Evolutionary conservation across 2,113 vertebrate species (phyloP).

Genomic region (Balaeniceps rex): DNA sequence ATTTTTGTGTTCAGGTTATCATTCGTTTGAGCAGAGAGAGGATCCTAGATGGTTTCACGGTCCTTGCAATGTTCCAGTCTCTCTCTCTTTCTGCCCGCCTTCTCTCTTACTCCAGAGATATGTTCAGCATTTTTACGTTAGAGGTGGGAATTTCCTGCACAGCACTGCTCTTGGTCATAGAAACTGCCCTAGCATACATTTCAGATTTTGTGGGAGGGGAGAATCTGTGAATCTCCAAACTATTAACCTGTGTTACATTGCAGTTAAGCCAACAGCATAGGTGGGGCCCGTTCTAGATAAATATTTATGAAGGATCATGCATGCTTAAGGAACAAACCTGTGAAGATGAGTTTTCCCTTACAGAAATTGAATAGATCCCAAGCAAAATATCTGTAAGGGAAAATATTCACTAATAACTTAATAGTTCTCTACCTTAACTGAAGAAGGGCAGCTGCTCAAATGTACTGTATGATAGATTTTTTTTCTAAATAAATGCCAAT

Average conservation of each 20-base stretch:
- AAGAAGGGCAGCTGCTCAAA: neutral
- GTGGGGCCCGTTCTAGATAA: neutral
- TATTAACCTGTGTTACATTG: neutral
- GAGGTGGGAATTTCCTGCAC: neutral
- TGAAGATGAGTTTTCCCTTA: neutral
- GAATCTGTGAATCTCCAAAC: neutral
- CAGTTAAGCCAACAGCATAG: neutral
- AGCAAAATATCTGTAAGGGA: neutral
- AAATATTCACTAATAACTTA: neutral
- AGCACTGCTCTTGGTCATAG: neutral
- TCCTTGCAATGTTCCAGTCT: neutral
- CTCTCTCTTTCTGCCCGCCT: rapidly evolving
- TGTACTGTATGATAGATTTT: neutral
- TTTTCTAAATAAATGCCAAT: neutral
- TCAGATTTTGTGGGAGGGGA: neutral
- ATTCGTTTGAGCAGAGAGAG: neutral
- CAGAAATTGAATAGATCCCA: neutral
- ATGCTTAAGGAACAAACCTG: neutral
- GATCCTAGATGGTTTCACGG: neutral
- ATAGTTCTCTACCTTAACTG: neutral
- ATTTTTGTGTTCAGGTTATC: neutral
- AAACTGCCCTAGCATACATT: neutral
- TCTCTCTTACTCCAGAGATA: neutral
- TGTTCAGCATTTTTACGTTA: neutral
- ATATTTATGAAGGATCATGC: neutral